Evolutionary conservation across 2,797 vertebrate genomes (phyloP), one percentile per base, ranked within the genome.

Genomic region (Xenentodon cancila): DNA sequence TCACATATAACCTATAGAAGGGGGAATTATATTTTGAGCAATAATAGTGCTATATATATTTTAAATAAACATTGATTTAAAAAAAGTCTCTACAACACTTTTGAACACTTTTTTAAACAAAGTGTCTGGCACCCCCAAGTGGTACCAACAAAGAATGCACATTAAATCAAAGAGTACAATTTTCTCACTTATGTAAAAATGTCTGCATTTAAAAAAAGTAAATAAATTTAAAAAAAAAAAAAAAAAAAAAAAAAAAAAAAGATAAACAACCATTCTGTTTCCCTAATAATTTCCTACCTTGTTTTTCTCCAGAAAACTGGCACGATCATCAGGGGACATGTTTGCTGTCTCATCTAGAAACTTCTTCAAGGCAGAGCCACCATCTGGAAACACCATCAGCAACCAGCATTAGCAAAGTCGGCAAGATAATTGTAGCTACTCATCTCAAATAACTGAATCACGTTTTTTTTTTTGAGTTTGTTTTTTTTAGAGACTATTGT

Each of bases 271-370:
- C n/a, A n/a, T n/a, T n/a, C n/a, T n/a, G n/a, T n/a, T n/a, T n/a
- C n/a, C n/a, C 46, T 13, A 47, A 3, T 21, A 8, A 19, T 13
- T 6, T 21, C 19, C 60, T 89, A 98, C 97, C 95, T 97, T 83
- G 79, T 95, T 96, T 64, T 94, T 93, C 78, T 97, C 96, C 77
- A 99, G 93, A 63, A 92, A 90, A 81, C 96, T 97, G 61, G 96
- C 96, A 79, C 96, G 92, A 47, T 97, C 97, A 71, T 95, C 95
- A 53, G 96, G 90, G 73, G 95, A 94, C 89, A 97, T 82, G 46
- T 87, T 87, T 65, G 92, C 94, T 0, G 98, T 97, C 73, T 96
- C 93, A 60, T 95, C 92, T 5, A 99, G 92, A 83, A 98, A 99
- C 47, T 92, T 94, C 90, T 98, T 98, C 81, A 99, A 84, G 59